A percentile compares a stretch with the other conserved stretches of the same genome.
These are phyloP conservation scores for Mylabris phalerata DNA, from an alignment of 1,140 invertebrate genomes.

Conservation along the genomic window DNA sequence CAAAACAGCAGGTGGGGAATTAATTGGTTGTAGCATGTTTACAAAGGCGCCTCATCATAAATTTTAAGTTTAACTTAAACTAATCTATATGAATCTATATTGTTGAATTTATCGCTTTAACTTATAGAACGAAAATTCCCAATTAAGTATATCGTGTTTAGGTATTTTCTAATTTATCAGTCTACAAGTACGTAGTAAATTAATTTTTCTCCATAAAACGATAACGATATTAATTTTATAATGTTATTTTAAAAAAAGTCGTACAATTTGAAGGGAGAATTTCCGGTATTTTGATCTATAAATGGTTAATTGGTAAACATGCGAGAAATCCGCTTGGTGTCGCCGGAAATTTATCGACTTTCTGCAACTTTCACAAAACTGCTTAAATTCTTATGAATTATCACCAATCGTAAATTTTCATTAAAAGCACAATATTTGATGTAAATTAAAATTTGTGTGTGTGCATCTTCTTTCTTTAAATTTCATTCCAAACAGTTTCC, in stretches of 20 bases:
- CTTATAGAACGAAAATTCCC: neutral
- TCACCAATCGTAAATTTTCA: constrained; percentile 12
- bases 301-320: too few relatives aligned
- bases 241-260: too few relatives aligned
- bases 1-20: neutral
- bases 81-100: too few relatives aligned
- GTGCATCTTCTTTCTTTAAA: neutral
- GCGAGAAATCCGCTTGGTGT: too few relatives aligned
- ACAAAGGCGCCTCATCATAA: neutral
- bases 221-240: too few relatives aligned
- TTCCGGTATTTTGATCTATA: too few relatives aligned
- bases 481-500: constrained; percentile 9
- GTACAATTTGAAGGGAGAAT: too few relatives aligned
- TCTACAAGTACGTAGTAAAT: neutral
- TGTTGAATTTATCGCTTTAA: neutral
- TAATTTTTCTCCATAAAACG: too few relatives aligned
- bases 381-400: constrained; percentile 4
- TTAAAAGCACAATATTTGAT: constrained; percentile 13
- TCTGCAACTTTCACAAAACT: neutral
- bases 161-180: neutral
- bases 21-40: neutral
- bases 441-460: constrained; percentile 18
- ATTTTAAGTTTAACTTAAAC: neutral
- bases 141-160: neutral
- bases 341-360: neutral